Evolutionary conservation across 2,113 vertebrate species (phyloP).

Genomic region (Tautogolabrus adspersus): DNA sequence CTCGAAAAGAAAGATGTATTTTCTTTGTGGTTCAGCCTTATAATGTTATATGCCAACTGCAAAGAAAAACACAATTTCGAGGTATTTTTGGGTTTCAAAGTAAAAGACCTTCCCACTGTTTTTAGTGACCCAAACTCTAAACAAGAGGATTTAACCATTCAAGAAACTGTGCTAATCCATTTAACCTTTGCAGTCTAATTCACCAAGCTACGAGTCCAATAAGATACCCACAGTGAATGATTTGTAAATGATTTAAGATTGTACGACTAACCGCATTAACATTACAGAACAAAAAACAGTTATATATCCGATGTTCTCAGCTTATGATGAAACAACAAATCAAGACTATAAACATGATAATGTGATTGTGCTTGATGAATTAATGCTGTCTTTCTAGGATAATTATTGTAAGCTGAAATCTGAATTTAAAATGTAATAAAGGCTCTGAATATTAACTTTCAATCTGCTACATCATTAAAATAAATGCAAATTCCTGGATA

Average conservation of each 20-base stretch:
- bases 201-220: too few species aligned
- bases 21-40: background rate
- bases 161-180: too few species aligned
- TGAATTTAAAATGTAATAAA: conserved; percentile 17
- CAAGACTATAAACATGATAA: conserved; percentile 26
- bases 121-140: too few species aligned
- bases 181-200: too few species aligned
- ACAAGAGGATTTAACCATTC: too few species aligned
- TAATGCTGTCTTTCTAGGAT: conserved; percentile 1
- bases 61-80: background rate
- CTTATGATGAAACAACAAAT: conserved; percentile 2
- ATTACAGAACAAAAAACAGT: too few species aligned
- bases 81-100: background rate
- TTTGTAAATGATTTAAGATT: too few species aligned
- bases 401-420: conserved; percentile 12
- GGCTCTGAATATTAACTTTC: conserved; percentile 14
- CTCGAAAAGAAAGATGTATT: background rate
- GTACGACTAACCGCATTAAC: too few species aligned
- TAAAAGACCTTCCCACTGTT: background rate
- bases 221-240: too few species aligned
- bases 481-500: conserved; percentile 6
- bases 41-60: background rate
- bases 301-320: too few species aligned
- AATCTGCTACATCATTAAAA: background rate
- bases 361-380: conserved; percentile 32